A percentile compares a stretch with the other conserved stretches of the same genome.
Conservation (phyloP, 2,888 invertebrate species). For the Drosophila ochracea region DNA sequence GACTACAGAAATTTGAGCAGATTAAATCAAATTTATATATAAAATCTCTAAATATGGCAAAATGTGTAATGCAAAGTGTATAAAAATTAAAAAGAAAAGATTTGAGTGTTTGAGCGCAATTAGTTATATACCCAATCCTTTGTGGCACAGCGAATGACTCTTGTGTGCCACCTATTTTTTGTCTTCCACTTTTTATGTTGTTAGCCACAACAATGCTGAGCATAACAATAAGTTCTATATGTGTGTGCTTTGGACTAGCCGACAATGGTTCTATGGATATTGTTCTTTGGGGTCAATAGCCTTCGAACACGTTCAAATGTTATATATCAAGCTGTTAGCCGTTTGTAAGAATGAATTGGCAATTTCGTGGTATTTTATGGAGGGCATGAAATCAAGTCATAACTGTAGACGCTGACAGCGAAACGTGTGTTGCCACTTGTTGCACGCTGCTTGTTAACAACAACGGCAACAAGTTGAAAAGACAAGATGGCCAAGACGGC, state of each 20-base stretch:
- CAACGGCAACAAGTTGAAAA: conserved; percentile 4
- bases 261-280: conserved; percentile 32
- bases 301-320: conserved; percentile 42
- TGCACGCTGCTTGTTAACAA: conserved; percentile 47
- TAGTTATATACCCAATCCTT: conserved; percentile 10
- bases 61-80: not conserved
- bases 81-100: not conserved
- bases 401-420: conserved; percentile 59
- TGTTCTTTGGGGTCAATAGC: conserved; percentile 40
- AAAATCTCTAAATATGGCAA: not conserved
- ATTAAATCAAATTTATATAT: not conserved
- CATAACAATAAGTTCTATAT: conserved; percentile 45
- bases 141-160: conserved; percentile 4
- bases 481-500: conserved; percentile 4
- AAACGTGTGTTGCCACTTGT: conserved; percentile 40
- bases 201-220: conserved; percentile 31
- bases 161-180: conserved; percentile 16
- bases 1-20: not conserved
- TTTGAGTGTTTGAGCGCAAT: not conserved
- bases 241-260: conserved; percentile 23
- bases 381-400: conserved; percentile 67
- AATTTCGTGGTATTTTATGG: conserved; percentile 51
- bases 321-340: conserved; percentile 41
- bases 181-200: not conserved
- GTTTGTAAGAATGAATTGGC: conserved; percentile 69